A percentile compares a stretch with the other conserved stretches of the same genome.
These are phyloP conservation scores for Eulithis testata DNA, from an alignment of 2,888 invertebrate species.

Conservation along the genomic window DNA sequence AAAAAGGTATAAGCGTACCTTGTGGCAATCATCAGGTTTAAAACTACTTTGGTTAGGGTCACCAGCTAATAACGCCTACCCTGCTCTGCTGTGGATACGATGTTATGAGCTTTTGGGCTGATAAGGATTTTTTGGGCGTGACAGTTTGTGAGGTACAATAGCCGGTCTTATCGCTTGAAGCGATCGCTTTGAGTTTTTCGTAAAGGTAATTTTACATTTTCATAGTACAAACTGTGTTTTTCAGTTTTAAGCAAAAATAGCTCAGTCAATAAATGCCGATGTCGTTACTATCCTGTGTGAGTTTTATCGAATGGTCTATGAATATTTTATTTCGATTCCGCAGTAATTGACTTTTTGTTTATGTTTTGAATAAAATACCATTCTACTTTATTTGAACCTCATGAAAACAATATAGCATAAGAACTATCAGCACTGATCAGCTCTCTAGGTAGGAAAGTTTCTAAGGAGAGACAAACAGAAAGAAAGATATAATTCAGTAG, in stretches of 20 bases:
- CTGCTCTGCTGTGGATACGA: background rate
- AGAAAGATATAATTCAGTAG: no score
- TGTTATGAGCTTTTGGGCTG: background rate
- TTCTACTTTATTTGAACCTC: no score
- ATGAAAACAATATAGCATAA: no score
- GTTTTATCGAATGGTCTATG: conserved; percentile 41
- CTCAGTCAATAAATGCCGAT: conserved; percentile 46
- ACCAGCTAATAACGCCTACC: no score
- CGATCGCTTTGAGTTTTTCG: background rate
- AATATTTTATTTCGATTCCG: conserved; percentile 52
- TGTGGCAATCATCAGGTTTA: no score
- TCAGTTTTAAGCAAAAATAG: conserved; percentile 33
- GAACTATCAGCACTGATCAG: no score
- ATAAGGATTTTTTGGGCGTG: background rate
- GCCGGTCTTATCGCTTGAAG: background rate
- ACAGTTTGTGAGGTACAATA: background rate
- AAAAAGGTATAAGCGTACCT: no score
- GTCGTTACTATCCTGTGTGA: conserved; percentile 38
- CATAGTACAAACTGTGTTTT: conserved; percentile 10
- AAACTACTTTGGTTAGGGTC: no score
- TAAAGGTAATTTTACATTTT: background rate
- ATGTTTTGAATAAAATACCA: conserved; percentile 24
- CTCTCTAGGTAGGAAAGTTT: no score
- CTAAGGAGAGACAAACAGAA: no score
- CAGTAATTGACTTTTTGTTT: conserved; percentile 49